Evolutionary conservation across 2,797 vertebrate genomes (phyloP), one percentile per base, ranked within the genome.

Genomic region (Morus bassanus): DNA sequence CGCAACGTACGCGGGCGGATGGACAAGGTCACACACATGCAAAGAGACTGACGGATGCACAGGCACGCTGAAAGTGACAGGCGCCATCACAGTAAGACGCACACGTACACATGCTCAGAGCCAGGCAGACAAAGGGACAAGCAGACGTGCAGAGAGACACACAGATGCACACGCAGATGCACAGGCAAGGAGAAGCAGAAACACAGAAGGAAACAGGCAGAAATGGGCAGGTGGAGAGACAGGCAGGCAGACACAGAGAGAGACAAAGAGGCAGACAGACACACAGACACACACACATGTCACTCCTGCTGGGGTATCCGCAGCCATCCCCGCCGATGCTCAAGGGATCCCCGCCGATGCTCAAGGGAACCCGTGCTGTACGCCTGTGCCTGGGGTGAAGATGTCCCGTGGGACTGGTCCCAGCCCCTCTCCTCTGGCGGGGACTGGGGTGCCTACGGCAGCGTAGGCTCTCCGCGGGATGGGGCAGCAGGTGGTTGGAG

Each of bases 361-460:
- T 77, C 16, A 9, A 50, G 51, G 16, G 7, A 91, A 65, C 21
- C 18, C 5, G 0, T 10, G 15, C 43, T 56, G 24, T 56, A 8
- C 0, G 1, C 50, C 37, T 35, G 7, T 45, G 13, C 28, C 43
- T 18, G 33, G 23, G 17, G 8, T n/a, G 45, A 64, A 84, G 28
- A 33, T 48, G 56, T 63, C 22, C 35, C 0, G 1, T 2, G 3
- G 13, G 2, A 2, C 2, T 59, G 14, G 22, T 64, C 48, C 30
- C 53, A 51, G 41, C 7, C 35, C 4, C 53, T 56, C 21, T 54
- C 22, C 43, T 46, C 61, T 4, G 2, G 5, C 19, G 39, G 45
- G 15, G 27, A 54, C 5, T 1, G 3, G 30, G 13, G 8, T 64
- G 50, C 19, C 65, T 10, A 18, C 1, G 3, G 23, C 48, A 75